These are phyloP conservation scores for Fulica atra DNA, from an alignment of 2,113 vertebrate species.

Conservation along the genomic window DNA sequence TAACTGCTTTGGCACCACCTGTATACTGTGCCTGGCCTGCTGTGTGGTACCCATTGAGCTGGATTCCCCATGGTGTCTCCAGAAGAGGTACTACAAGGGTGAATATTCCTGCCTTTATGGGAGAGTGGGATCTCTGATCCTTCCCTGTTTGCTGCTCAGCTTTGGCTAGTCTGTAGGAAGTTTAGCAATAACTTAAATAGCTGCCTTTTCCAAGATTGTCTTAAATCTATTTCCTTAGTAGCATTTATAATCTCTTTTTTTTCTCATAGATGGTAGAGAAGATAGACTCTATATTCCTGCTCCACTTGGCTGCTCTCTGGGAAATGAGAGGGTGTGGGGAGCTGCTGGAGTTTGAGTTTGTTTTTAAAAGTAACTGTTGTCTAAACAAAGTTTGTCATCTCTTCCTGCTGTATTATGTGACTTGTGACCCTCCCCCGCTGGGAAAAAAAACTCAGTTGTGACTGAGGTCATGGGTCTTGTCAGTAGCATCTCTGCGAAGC, in stretches of 20 bases:
- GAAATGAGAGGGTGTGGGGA: neutral
- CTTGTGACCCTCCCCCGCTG: neutral
- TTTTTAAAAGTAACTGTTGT: neutral
- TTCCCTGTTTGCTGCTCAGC: neutral
- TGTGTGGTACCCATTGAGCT: neutral
- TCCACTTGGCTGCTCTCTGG: neutral
- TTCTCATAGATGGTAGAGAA: neutral
- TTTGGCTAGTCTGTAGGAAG: neutral
- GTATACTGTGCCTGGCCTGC: neutral
- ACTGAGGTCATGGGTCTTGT: neutral
- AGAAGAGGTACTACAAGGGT: neutral
- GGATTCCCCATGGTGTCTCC: neutral
- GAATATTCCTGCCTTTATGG: neutral
- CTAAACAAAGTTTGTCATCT: neutral
- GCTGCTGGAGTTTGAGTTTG: neutral
- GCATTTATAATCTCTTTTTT: neutral
- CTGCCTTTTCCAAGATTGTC: neutral
- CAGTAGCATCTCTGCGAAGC: neutral
- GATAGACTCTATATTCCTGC: neutral
- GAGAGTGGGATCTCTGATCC: neutral
- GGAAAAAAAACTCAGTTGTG: neutral
- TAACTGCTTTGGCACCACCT: neutral
- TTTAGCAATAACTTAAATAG: neutral
- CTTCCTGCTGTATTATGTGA: neutral
- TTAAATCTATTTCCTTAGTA: neutral